Percentiles rank a stretch among this genome's conserved stretches.
Evolutionary conservation across 2,113 vertebrate species (phyloP).

Genomic region (Myiopsitta monachus): DNA sequence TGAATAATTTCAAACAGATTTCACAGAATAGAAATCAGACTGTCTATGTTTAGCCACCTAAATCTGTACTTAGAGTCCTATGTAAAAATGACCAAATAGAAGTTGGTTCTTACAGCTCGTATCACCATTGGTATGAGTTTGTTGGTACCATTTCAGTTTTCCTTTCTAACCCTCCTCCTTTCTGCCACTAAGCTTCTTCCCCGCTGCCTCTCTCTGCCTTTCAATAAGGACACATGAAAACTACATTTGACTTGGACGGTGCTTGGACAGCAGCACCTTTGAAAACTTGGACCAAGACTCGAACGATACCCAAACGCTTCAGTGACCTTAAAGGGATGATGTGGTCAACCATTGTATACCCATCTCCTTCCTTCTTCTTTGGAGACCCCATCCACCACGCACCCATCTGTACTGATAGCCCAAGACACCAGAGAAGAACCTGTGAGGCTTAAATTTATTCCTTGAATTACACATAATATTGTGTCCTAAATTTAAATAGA

Average conservation of each 20-base stretch:
- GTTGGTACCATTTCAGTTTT: not conserved
- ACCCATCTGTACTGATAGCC: not conserved
- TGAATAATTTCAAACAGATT: constrained; percentile 26
- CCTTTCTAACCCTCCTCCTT: not conserved
- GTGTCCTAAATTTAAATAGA: not conserved
- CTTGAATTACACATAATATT: not conserved
- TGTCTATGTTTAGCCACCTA: constrained; percentile 16
- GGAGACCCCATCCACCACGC: not conserved
- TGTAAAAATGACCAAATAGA: not conserved
- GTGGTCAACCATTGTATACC: not conserved
- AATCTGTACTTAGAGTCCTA: not conserved
- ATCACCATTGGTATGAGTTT: not conserved
- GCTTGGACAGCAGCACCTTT: not conserved
- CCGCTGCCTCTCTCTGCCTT: not conserved
- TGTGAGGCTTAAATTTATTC: not conserved
- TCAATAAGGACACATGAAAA: not conserved
- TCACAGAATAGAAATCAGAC: not conserved
- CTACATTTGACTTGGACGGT: not conserved
- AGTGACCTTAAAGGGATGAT: not conserved
- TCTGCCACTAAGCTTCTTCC: not conserved
- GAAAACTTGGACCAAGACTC: not conserved
- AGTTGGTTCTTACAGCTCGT: not conserved
- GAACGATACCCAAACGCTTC: rapidly evolving
- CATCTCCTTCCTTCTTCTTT: not conserved
- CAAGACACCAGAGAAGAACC: not conserved